Base-by-base conservation (phyloP, 2,113 vertebrate genomes). In the Emydura subglobosa region DNA sequence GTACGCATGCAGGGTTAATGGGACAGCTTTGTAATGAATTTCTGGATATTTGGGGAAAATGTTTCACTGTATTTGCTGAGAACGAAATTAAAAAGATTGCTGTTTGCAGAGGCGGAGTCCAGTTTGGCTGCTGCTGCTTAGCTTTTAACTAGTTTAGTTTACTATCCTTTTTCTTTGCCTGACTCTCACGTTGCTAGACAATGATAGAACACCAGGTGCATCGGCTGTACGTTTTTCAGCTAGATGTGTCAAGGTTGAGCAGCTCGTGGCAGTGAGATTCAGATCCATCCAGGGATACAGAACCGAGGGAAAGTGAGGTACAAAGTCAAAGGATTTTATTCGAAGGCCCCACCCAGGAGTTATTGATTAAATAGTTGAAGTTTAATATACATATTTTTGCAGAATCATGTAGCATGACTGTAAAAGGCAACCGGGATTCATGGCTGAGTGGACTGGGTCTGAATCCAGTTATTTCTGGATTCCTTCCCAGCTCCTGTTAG, bases 21-120 rank as follows among this genome's bases (percentile, higher is more conserved):
- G 89, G 59, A 95, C 83, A 95, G 88, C 42, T 90, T 88, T 89
- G 89, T 91, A 7, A 91, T 55, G 25, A 91, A 93, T 85, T 93
- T 29, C 27, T n/a, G 82, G 89, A 44, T 34, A 8, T 86, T 92
- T 82, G 29, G 76, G 53, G 94, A 92, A 95, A 97, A 94, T 95
- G 31, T 93, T 83, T 79, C 54, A 88, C 79, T 88, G 84, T 6
- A 31, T 97, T 96, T 92, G 31, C 0, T 10, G 87, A 93, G 95
- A 96, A 85, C 95, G 86, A 82, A 96, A 95, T 96, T 87, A 90
- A 95, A 83, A 96, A 85, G 91, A 96, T 97, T 96, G 85, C 87
- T 97, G 90, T 92, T 83, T 96, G 34, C 57, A 21, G 68, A 83
- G 50, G 51, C n/a, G 14, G 11, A 59, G 29, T 78, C 82, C 85